Base-by-base conservation (phyloP, 2,888 invertebrate species). In the Drosophila subquinaria region DNA sequence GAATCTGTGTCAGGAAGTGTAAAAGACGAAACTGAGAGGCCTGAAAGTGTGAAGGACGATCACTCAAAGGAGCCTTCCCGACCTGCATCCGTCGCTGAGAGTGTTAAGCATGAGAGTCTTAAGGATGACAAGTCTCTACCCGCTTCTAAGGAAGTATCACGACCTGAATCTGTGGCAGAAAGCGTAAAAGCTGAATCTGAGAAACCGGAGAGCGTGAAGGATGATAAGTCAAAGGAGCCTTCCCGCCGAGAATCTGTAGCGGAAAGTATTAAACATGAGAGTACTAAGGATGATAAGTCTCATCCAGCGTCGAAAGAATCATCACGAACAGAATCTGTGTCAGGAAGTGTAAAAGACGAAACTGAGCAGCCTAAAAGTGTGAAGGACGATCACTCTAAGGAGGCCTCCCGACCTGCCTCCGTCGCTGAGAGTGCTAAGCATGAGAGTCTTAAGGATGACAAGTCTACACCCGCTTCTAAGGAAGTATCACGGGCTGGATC, bases 191-290 rank as follows among this genome's bases (percentile, higher is more conserved):
- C 38, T 6, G 55, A 56, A 1, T 48, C 51, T 1, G 52, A 56
- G 1, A 43, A 69, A 5, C 33, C 47, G 2, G 78, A 71, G 8
- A 59, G 64, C 15, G 36, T 59, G 0, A 47, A 69, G 5, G 73
- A 74, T n/a, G 73, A 75, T 10, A 65, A 36, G n/a, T 70, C 69
- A 2, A 73, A 75, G 35, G 71, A 72, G 38, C n/a, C 51, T 40
- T 57, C 67, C 9, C 2, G 65, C 10, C 48, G 52, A 13, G 65
- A 51, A 36, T 77, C 77, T 13, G 42, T 52, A 0, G 65, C 50
- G 0, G 84, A 79, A 13, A 73, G 63, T 11, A 23, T 51, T 0
- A 71, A 70, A 30, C 67, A 55, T 0, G 72, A 69, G 8, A 60
- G 50, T 30, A 5, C 42, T 3, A 68, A 70, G 33, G 47, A 47